Conservation (phyloP, 2,888 invertebrate species). For the Athetis lepigone region DNA sequence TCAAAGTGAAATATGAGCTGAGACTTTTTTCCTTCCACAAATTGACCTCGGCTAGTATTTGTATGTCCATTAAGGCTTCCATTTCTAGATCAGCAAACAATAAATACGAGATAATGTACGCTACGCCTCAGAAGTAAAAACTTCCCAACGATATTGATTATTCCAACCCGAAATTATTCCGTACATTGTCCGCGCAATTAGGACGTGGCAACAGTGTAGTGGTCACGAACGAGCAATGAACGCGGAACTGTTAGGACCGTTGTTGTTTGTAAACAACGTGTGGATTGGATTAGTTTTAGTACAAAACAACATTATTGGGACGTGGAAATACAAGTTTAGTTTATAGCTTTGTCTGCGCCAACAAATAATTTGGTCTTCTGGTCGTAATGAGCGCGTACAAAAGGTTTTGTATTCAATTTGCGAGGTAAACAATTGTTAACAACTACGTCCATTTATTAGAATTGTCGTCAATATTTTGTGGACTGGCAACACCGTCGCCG, state of each 20-base stretch:
- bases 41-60: constrained; percentile 8
- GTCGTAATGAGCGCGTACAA: constrained; percentile 39
- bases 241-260: background rate
- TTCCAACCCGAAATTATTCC: constrained; percentile 33
- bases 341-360: constrained; percentile 21
- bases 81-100: constrained; percentile 35
- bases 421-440: constrained; percentile 48
- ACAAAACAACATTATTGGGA: constrained; percentile 45
- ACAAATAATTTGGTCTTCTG: constrained; percentile 33
- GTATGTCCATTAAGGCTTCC: constrained; percentile 11
- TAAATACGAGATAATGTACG: constrained; percentile 30
- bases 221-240: constrained; percentile 40
- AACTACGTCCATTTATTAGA: too few species aligned
- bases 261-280: constrained; percentile 42
- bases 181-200: constrained; percentile 43
- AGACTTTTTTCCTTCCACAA: constrained; percentile 15
- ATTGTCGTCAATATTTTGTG: too few species aligned
- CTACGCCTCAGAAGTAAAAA: constrained; percentile 31
- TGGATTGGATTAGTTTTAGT: constrained; percentile 36
- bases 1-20: constrained; percentile 44
- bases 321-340: constrained; percentile 46
- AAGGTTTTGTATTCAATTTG: constrained; percentile 55
- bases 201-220: constrained; percentile 19
- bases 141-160: constrained; percentile 32
- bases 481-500: too few species aligned